A percentile compares a stretch with the other conserved stretches of the same genome.
Conservation (phyloP, 2,888 invertebrate genomes). For the Epinotia demarniana region DNA sequence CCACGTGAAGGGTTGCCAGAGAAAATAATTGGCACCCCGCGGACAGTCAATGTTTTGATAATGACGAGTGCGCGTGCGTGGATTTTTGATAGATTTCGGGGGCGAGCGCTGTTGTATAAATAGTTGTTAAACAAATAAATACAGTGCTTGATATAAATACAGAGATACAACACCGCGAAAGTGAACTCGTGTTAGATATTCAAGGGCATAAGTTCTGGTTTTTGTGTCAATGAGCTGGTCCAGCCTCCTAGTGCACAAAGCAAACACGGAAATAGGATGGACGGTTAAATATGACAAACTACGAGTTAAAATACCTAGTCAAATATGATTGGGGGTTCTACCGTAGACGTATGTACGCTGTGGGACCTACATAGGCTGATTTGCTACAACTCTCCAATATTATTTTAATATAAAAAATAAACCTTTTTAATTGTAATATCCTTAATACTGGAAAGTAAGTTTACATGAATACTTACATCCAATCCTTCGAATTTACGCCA, state of each 20-base stretch:
- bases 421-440: background rate
- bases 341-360: too few relatives aligned
- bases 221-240: background rate
- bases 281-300: too few relatives aligned
- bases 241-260: background rate
- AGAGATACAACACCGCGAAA: slow-evolving; percentile 4
- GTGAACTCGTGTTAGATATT: background rate
- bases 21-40: slow-evolving; percentile 83
- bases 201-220: background rate
- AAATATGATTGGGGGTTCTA: too few relatives aligned
- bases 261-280: background rate
- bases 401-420: too few relatives aligned
- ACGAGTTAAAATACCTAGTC: too few relatives aligned
- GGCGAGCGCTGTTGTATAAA: slow-evolving; percentile 62
- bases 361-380: too few relatives aligned
- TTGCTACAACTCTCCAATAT: too few relatives aligned
- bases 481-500: background rate
- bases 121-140: slow-evolving; percentile 61
- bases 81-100: slow-evolving; percentile 76
- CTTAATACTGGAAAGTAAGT: background rate
- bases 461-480: background rate
- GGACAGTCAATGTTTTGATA: slow-evolving; percentile 80
- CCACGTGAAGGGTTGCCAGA: slow-evolving; percentile 75
- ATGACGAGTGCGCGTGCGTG: slow-evolving; percentile 71
- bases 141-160: slow-evolving; percentile 11